Base-by-base conservation (phyloP, 2,888 invertebrate genomes). In the Barypeithes pellucidus region DNA sequence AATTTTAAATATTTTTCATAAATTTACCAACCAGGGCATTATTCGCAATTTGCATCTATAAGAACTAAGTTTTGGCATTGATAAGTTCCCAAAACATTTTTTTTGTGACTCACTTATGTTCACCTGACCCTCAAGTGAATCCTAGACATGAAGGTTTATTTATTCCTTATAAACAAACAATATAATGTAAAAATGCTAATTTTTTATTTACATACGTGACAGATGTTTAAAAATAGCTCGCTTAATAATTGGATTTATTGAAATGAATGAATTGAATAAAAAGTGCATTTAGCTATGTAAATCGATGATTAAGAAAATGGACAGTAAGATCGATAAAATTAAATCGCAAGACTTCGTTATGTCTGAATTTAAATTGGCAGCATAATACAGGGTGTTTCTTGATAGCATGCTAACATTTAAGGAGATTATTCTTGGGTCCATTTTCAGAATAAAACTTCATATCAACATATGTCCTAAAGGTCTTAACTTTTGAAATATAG, bases 91-190 rank as follows among this genome's bases (percentile, higher is more conserved):
- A 29, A 29, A 9, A 39, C 2, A 39, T 39, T 12, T 39, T 14
- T 29, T 14, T 29, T 8, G 29, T 52, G 52, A 52, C 16, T 57
- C 33, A 18, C 33, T n/a, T n/a, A n/a, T 52, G 24, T 14, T 33
- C n/a, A 22, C 3, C 8, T 43, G 54, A 57, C 54, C 54, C 33
- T 57, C 54, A 33, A 57, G 33, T 14, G 16, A 57, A 3, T 57
- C 54, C 16, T 16, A 57, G 12, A 36, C 14, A 11, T 3, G 54
- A 57, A 33, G 33, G 54, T 33, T 33, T 57, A 57, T 57, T 57
- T 57, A 57, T 57, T 57, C 54, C 54, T 57, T 57, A 57, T 33
- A 57, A 33, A 33, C 33, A 57, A 57, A 57, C 54, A 57, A 57
- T 52, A 14, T 52, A 57, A n/a, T n/a, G n/a, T n/a, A n/a, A n/a